These are phyloP conservation scores for Tokudaia tokunoshimensis DNA, from an alignment of 2,797 vertebrate genomes.

Conservation along the genomic window DNA sequence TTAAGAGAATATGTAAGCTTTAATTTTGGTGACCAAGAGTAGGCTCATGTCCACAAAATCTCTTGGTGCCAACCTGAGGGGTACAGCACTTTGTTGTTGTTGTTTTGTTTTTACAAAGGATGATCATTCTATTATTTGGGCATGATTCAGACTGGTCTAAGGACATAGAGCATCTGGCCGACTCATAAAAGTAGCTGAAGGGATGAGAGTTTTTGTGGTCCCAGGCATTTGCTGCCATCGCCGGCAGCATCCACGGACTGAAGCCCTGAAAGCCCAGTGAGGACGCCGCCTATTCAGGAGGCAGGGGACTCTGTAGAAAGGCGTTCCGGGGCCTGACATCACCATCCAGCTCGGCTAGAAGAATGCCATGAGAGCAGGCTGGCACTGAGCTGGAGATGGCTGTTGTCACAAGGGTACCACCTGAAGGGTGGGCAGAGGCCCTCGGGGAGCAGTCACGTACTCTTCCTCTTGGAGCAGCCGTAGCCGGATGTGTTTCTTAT, in stretches of 20 bases:
- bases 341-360: conserved; percentile 73
- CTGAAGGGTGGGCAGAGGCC: conserved; percentile 93
- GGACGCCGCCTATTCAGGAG: neutral
- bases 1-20: neutral
- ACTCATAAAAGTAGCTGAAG: conserved; percentile 75
- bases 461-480: conserved; percentile 95
- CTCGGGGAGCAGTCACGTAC: conserved; percentile 92
- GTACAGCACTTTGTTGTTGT: neutral
- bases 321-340: conserved; percentile 48
- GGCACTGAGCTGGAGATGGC: neutral
- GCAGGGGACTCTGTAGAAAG: neutral
- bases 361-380: conserved; percentile 52
- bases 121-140: conserved; percentile 83
- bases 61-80: neutral
- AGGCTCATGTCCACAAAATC: neutral
- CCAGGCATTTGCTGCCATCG: conserved; percentile 71
- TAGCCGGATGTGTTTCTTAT: conserved; percentile 93
- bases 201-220: conserved; percentile 53
- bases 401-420: conserved; percentile 89
- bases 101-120: conserved; percentile 72
- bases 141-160: conserved; percentile 63
- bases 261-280: conserved; percentile 36
- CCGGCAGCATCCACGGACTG: conserved; percentile 68
- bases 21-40: conserved; percentile 1
- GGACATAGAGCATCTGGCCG: conserved; percentile 76